These are phyloP conservation scores for Diachasmimorpha longicaudata DNA, from an alignment of 1,140 invertebrate genomes.

Conservation along the genomic window DNA sequence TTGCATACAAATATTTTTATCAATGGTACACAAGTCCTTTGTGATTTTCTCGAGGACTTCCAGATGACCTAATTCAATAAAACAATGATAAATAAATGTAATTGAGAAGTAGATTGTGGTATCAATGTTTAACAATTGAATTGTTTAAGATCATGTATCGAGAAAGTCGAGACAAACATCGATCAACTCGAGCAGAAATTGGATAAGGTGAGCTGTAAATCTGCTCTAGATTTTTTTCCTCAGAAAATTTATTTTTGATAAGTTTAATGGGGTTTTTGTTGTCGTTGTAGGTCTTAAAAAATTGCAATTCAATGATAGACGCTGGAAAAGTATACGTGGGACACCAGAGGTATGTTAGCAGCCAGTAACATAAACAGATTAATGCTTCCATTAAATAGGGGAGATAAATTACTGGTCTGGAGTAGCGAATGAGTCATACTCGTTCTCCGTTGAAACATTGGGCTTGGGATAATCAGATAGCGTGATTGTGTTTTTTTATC, in stretches of 20 bases:
- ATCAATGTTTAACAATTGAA: neutral
- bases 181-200: conserved; percentile 86
- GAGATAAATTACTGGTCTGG: conserved; percentile 8
- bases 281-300: conserved; percentile 73
- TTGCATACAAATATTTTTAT: neutral
- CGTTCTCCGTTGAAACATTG: neutral
- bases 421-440: conserved; percentile 12
- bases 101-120: neutral
- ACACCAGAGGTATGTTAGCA: conserved; percentile 76
- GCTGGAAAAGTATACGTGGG: conserved; percentile 85
- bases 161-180: conserved; percentile 83
- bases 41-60: neutral
- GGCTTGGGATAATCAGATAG: neutral
- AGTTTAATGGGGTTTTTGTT: conserved; percentile 14
- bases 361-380: conserved; percentile 13
- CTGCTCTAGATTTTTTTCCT: conserved; percentile 12
- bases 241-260: neutral
- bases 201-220: conserved; percentile 72
- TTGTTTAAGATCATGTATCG: conserved; percentile 74
- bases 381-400: conserved; percentile 1
- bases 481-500: conserved; percentile 11
- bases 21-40: neutral
- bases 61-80: neutral
- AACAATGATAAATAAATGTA: neutral
- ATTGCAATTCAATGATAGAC: conserved; percentile 84